Evolutionary conservation across 2,888 invertebrate species (phyloP).

Genomic region (Polydrusus tereticollis): DNA sequence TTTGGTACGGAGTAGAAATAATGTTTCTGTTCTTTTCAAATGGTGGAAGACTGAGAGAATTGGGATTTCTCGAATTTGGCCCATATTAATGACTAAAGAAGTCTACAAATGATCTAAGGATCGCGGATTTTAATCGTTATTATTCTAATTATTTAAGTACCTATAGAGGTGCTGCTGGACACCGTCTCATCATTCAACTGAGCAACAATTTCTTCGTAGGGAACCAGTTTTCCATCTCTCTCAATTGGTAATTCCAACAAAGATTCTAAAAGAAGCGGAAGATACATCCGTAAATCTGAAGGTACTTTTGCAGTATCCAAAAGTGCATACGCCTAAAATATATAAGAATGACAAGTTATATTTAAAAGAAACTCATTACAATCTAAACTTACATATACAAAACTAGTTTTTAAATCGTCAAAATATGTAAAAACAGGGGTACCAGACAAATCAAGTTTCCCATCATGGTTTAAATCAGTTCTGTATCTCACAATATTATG

Average conservation of each 20-base stretch:
- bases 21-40: too few species aligned
- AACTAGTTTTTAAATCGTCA: constrained; percentile 85
- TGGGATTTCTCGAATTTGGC: too few species aligned
- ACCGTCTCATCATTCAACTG: constrained; percentile 83
- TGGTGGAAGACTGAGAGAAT: too few species aligned
- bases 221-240: constrained; percentile 70
- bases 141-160: too few species aligned
- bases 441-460: constrained; percentile 72
- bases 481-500: constrained; percentile 70
- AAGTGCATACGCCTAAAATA: constrained; percentile 77
- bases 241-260: constrained; percentile 82
- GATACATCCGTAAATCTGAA: constrained; percentile 75
- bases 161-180: constrained; percentile 73
- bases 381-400: constrained; percentile 81
- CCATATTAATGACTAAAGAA: too few species aligned
- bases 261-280: constrained; percentile 81
- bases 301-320: constrained; percentile 78
- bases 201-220: constrained; percentile 81
- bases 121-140: too few species aligned
- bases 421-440: constrained; percentile 83
- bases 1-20: too few species aligned
- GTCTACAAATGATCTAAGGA: too few species aligned
- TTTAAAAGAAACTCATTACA: neutral
- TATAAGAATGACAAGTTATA: constrained; percentile 30
- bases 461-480: constrained; percentile 63